Conservation (phyloP, 2,113 vertebrate species). For the Lonchura striata region DNA sequence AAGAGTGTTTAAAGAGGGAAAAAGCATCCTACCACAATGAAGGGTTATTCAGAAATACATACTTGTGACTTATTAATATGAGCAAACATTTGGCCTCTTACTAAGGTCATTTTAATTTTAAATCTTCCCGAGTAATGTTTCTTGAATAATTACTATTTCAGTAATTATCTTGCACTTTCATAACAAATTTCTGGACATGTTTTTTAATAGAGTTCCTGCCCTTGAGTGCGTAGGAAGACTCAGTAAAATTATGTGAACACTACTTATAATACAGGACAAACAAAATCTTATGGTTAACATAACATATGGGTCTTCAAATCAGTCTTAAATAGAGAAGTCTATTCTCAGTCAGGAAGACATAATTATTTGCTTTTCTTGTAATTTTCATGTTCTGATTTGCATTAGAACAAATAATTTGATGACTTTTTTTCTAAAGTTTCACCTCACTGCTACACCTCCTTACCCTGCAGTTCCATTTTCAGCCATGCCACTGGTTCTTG, state of each 20-base stretch:
- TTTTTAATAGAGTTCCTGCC: slow-evolving; percentile 37
- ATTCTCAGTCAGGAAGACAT: neutral
- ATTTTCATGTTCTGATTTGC: neutral
- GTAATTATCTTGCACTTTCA: slow-evolving; percentile 24
- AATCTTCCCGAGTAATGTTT: slow-evolving; percentile 22
- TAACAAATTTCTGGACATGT: neutral
- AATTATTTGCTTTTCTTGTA: neutral
- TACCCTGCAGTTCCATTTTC: neutral
- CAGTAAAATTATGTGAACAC: neutral
- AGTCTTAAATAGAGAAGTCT: neutral
- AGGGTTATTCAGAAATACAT: neutral
- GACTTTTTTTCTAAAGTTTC: neutral
- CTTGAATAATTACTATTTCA: slow-evolving; percentile 28
- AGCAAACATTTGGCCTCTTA: neutral
- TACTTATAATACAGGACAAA: neutral
- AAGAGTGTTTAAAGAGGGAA: neutral
- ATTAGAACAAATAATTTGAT: neutral
- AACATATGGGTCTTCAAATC: neutral
- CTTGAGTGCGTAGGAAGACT: neutral
- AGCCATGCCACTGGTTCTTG: too few species aligned
- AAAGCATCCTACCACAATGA: neutral
- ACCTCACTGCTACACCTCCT: too few species aligned
- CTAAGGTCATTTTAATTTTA: slow-evolving; percentile 46
- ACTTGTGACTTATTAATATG: neutral
- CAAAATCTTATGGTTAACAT: slow-evolving; percentile 2